These are phyloP conservation scores for Smutsia temminckii DNA, from an alignment of 2,797 vertebrate species.

Conservation along the genomic window DNA sequence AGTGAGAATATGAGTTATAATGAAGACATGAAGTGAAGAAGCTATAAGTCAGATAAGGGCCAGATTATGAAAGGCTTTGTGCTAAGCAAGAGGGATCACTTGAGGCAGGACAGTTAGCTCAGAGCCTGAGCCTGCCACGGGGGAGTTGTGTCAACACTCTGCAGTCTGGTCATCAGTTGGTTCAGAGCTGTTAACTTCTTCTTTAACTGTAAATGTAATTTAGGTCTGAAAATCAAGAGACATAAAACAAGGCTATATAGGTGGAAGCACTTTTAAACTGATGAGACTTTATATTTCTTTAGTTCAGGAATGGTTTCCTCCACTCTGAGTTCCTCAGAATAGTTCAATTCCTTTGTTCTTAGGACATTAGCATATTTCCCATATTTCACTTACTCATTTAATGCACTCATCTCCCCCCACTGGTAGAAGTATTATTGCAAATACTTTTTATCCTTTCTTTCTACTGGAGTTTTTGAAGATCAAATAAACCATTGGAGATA, in stretches of 20 bases:
- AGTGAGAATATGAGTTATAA: background rate
- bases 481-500: conserved; percentile 18
- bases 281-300: background rate
- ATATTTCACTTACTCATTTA: background rate
- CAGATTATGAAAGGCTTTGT: background rate
- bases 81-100: background rate
- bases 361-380: background rate
- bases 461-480: background rate
- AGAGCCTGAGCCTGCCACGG: background rate
- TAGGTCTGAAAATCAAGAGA: background rate
- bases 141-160: background rate
- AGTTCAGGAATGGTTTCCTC: background rate
- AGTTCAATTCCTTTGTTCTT: background rate
- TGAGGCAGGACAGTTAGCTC: background rate
- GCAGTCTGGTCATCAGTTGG: background rate
- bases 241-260: background rate
- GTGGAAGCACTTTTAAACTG: background rate
- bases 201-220: background rate
- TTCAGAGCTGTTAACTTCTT: background rate
- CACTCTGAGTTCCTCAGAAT: background rate
- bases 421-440: background rate
- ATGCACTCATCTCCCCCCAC: background rate
- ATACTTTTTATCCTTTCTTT: background rate
- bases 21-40: background rate
- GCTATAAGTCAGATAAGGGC: background rate